These are phyloP conservation scores for Psilopogon haemacephalus DNA, from an alignment of 2,113 vertebrate species.

Conservation along the genomic window DNA sequence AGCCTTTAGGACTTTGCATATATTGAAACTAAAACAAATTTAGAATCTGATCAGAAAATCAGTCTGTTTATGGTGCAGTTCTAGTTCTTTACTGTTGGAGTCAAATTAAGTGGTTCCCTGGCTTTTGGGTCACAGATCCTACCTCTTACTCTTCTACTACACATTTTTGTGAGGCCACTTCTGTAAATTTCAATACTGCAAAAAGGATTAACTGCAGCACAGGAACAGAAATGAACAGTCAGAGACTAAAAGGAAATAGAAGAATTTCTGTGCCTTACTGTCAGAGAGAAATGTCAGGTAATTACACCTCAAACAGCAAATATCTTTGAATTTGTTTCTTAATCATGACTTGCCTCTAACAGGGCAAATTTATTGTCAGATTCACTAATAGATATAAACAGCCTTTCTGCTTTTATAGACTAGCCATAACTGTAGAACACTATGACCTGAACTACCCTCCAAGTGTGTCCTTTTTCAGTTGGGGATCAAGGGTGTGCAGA, in stretches of 20 bases:
- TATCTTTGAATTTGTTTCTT: conserved; percentile 5
- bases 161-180: not conserved
- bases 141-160: not conserved
- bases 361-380: not conserved
- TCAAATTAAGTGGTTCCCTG: not conserved
- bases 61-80: not conserved
- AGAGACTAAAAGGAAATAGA: not conserved
- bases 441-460: not conserved
- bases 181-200: not conserved
- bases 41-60: not conserved
- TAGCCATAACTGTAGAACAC: not conserved
- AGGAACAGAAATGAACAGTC: conserved; percentile 17
- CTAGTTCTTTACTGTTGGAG: not conserved
- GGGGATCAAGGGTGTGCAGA: not conserved
- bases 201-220: not conserved
- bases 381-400: not conserved
- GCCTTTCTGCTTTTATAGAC: not conserved
- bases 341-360: not conserved
- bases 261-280: not conserved
- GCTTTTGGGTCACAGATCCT: not conserved
- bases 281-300: conserved; percentile 17
- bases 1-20: not conserved
- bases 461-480: not conserved
- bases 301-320: not conserved
- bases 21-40: not conserved